Conservation (phyloP, 2,113 vertebrate genomes). For the Cryptomyrus ogoouensis region DNA sequence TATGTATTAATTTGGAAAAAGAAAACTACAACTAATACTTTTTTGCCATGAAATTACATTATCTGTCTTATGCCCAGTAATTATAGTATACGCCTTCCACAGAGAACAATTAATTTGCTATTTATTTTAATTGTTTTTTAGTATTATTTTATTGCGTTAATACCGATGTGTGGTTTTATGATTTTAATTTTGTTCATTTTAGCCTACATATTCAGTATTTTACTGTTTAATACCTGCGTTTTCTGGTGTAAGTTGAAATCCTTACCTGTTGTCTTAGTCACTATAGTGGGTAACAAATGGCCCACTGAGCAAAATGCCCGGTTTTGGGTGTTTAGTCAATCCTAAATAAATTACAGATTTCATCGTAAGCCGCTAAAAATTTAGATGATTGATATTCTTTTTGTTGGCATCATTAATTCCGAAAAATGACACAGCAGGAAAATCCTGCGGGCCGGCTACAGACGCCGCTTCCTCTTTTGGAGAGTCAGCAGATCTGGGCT, state of each 20-base stretch:
- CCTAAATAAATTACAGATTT: neutral
- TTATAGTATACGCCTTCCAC: neutral
- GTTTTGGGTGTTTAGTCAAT: neutral
- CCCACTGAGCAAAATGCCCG: neutral
- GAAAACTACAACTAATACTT: neutral
- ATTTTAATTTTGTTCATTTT: neutral
- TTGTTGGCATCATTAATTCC: neutral
- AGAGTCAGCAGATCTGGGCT: slow-evolving; percentile 9
- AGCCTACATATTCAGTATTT: neutral
- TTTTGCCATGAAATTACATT: neutral
- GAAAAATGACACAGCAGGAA: slow-evolving; percentile 16
- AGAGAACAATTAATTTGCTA: neutral
- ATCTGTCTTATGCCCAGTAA: neutral
- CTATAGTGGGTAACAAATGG: neutral
- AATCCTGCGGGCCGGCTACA: neutral
- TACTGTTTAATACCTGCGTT: neutral
- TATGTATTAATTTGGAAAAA: neutral
- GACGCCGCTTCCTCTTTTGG: neutral
- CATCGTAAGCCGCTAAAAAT: neutral
- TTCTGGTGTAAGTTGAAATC: neutral
- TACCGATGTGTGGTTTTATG: neutral
- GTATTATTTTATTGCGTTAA: neutral
- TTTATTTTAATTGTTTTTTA: neutral
- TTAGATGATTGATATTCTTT: neutral
- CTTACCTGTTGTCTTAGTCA: neutral